Evolutionary conservation across 2,113 vertebrate species (phyloP).

Genomic region (Lamprologus ornatipinnis): DNA sequence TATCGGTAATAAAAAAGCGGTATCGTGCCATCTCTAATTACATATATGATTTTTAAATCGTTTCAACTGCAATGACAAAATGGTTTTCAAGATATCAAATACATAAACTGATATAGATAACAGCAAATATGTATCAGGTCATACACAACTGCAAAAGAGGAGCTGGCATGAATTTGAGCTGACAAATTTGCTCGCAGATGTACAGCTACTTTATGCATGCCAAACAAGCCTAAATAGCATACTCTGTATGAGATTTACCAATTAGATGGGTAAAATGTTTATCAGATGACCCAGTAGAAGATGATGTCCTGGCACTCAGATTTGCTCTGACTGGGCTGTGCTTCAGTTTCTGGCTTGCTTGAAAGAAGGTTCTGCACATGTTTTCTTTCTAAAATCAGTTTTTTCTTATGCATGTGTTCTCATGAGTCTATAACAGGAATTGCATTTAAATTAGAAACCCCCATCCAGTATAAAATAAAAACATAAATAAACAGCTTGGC

Average conservation of each 20-base stretch:
- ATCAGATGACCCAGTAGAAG: neutral
- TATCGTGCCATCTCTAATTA: neutral
- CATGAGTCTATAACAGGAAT: neutral
- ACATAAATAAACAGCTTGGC: neutral
- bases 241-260: rapidly evolving
- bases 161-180: neutral
- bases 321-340: neutral
- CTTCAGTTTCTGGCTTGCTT: neutral
- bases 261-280: neutral
- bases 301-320: neutral
- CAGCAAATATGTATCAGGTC: neutral
- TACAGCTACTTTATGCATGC: neutral
- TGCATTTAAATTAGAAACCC: neutral
- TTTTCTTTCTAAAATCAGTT: neutral
- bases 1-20: no score
- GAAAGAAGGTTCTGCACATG: neutral
- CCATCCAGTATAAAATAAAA: neutral
- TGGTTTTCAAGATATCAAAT: neutral
- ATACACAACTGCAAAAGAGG: neutral
- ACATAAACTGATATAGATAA: neutral
- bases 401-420: neutral
- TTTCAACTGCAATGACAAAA: neutral
- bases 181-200: neutral
- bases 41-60: rapidly evolving
- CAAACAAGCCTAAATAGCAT: neutral